These are phyloP conservation scores for Pseudochaenichthys georgianus DNA, from an alignment of 2,797 vertebrate genomes.

Conservation along the genomic window DNA sequence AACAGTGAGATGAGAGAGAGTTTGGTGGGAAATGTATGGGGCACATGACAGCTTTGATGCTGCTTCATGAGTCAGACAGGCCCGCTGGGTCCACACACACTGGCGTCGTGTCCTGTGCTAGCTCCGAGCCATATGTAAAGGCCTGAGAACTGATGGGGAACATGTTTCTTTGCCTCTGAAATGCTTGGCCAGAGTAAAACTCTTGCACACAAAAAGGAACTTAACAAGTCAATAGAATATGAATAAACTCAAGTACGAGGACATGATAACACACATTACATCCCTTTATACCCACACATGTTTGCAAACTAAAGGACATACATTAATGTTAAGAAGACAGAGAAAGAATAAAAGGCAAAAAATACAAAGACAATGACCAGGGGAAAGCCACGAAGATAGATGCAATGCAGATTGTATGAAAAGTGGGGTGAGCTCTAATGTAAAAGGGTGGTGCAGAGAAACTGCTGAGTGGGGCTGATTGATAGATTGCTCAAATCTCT, in stretches of 20 bases:
- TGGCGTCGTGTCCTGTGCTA: constrained; percentile 29
- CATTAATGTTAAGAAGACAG: background rate
- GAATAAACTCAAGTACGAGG: background rate
- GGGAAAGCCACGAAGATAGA: background rate
- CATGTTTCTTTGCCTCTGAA: constrained; percentile 36
- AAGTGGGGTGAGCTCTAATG: constrained; percentile 7
- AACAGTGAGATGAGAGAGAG: constrained; percentile 61
- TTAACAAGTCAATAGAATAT: background rate
- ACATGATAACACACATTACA: background rate
- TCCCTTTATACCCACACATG: background rate
- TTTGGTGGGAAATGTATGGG: constrained; percentile 54
- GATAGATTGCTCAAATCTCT: constrained; percentile 42
- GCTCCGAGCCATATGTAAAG: constrained; percentile 33
- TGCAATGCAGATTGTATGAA: constrained; percentile 6
- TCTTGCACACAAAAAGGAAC: background rate
- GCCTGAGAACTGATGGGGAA: constrained; percentile 6
- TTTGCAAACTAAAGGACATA: background rate
- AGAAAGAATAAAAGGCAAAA: background rate
- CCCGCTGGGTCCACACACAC: constrained; percentile 56
- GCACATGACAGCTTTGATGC: constrained; percentile 61
- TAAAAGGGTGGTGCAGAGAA: constrained; percentile 16
- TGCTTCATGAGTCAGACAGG: constrained; percentile 66
- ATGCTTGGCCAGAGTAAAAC: constrained; percentile 25
- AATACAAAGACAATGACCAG: background rate
- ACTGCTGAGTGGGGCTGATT: constrained; percentile 32